Conservation (phyloP, 2,888 invertebrate species). For the Eupithecia inturbata region DNA sequence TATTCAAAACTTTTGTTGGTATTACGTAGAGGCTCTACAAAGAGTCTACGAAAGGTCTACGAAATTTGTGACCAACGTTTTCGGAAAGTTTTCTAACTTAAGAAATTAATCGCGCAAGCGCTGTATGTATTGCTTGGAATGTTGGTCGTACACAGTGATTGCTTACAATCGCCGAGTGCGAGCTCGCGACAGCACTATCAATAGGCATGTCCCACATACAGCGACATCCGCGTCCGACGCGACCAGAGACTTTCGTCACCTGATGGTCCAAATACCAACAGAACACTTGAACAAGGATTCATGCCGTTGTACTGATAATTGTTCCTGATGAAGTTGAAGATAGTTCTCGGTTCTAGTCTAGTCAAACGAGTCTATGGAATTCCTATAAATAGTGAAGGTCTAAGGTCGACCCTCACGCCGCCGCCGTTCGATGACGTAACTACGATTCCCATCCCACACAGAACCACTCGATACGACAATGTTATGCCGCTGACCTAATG, state of each 20-base stretch:
- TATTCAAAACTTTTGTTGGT: background rate
- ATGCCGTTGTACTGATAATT: background rate
- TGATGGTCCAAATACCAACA: conserved; percentile 69
- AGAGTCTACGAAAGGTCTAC: conserved; percentile 35
- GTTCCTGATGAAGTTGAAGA: background rate
- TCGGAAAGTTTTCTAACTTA: background rate
- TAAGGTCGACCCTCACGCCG: conserved; percentile 29
- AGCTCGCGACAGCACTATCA: conserved; percentile 61
- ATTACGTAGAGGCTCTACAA: conserved; percentile 34
- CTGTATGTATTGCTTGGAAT: conserved; percentile 6
- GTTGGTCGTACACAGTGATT: conserved; percentile 10
- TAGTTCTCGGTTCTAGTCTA: background rate
- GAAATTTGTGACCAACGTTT: background rate
- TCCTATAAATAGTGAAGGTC: conserved; percentile 7
- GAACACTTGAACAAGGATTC: conserved; percentile 16
- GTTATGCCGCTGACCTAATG: conserved; percentile 61
- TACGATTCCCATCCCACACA: conserved; percentile 54
- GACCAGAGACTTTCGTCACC: conserved; percentile 70
- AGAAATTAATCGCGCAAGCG: background rate
- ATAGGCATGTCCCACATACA: conserved; percentile 74
- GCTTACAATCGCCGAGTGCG: conserved; percentile 28
- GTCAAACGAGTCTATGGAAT: conserved; percentile 7
- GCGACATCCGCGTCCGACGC: conserved; percentile 56
- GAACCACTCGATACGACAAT: conserved; percentile 57
- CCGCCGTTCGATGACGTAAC: conserved; percentile 54